Evolutionary conservation across 1,140 invertebrate genomes (phyloP), one percentile per base, ranked within the genome.

Genomic region (Drosophila tropicalis): DNA sequence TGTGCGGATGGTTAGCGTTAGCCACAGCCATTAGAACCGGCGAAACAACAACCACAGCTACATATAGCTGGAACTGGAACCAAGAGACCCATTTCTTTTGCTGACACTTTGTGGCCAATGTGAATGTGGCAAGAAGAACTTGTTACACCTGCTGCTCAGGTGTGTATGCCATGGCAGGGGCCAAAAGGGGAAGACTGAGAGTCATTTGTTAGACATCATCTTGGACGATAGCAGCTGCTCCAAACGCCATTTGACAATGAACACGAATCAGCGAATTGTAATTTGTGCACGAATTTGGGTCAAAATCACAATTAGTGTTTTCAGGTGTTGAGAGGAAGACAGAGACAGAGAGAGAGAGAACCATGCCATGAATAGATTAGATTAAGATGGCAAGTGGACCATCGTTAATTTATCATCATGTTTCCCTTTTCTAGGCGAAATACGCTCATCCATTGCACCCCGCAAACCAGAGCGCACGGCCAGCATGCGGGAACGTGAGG

Each of bases 391-490:
- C 44, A 47, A 7, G 32, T 36, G 32, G 56, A 47, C 34, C 34
- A 36, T 12, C 44, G 15, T 47, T 6, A 47, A 51, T 10, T 22
- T 51, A 22, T 22, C 17, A 51, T 17, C 9, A 51, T 22, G 17
- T 51, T 51, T 17, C 1, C 4, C 1, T 17, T 5, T 17, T 5
- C 22, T 36, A 92, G 91, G 96, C 91, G 96, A 96, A 92, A 95
- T 96, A 54, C 93, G 96, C 91, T 96, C 95, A 90, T 94, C 94
- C 9, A 94, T 97, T 62, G 95, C 95, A 55, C 96, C 95, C 9
- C 91, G 95, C 39, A 97, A 97, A 92, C 96, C 96, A 6, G 95
- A 96, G 90, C 93, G 96, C 73, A 96, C 96, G 17, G 96, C 96
- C 6, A 97, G 96, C 90, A 96, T 97, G 95, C 93, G 96, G 81